phyloP scores from a whole-genome alignment of 2,888 invertebrate genomes.

The Drymonia ruficornis region DNA sequence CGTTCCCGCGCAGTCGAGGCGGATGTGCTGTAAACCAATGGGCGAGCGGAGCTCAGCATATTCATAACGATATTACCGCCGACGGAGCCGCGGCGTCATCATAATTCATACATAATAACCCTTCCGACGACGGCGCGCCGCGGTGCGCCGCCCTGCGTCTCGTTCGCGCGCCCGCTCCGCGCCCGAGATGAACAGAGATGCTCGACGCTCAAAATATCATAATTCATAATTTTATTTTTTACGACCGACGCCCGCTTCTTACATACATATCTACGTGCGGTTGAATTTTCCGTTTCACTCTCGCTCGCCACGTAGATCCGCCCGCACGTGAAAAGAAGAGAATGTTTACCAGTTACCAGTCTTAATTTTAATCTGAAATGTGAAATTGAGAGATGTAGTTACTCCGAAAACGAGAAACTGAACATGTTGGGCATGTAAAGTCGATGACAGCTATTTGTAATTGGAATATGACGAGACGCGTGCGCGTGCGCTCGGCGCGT shows the following conservation, averaged over 20 bases:
- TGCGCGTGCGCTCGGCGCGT: conserved; percentile 80
- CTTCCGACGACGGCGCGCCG: conserved; percentile 74
- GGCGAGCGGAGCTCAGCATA: conserved; percentile 79
- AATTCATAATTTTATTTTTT: conserved; percentile 82
- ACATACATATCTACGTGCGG: conserved; percentile 51
- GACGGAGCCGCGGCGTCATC: conserved; percentile 80
- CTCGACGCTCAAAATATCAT: conserved; percentile 72
- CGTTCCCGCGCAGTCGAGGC: conserved; percentile 80
- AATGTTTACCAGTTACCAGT: conserved; percentile 26
- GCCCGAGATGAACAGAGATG: conserved; percentile 69
- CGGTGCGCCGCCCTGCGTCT: conserved; percentile 73
- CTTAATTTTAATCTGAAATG: conserved; percentile 41
- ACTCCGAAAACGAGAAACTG: conserved; percentile 57
- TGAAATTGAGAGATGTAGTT: conserved; percentile 52
- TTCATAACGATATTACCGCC: conserved; percentile 85
- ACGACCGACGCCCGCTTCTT: conserved; percentile 49
- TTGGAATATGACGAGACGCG: conserved; percentile 83
- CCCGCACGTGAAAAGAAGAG: conserved; percentile 30
- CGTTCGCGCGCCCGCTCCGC: conserved; percentile 56
- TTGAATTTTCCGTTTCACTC: conserved; percentile 61
- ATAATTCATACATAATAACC: conserved; percentile 86
- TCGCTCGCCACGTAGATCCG: conserved; percentile 29
- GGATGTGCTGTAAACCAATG: conserved; percentile 82
- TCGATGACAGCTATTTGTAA: conserved; percentile 83
- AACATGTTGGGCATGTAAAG: conserved; percentile 66